phyloP scores from a whole-genome alignment of 2,797 vertebrate genomes.

The Chanos chanos region DNA sequence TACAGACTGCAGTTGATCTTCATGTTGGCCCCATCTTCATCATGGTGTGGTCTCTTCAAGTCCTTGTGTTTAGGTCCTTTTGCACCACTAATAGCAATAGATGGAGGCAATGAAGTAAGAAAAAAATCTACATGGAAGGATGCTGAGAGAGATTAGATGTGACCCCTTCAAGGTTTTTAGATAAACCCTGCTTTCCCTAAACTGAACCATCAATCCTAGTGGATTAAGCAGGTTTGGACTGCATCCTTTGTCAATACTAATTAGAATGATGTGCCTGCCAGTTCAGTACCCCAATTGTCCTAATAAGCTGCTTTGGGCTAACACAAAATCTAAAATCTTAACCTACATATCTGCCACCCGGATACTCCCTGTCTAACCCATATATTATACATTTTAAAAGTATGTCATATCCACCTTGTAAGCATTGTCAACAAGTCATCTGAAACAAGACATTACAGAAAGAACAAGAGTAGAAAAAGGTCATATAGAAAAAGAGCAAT shows the following conservation, averaged over 20 bases:
- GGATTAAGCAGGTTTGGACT: conserved; percentile 64
- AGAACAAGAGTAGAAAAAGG: too few relatives aligned
- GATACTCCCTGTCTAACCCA: not conserved
- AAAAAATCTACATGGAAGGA: conserved; percentile 25
- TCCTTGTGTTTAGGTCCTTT: conserved; percentile 9
- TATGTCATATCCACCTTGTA: not conserved
- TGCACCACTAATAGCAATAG: conserved; percentile 9
- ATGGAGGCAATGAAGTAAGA: conserved; percentile 7
- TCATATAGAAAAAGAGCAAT: too few relatives aligned
- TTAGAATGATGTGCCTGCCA: conserved; percentile 55
- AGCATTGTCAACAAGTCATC: too few relatives aligned
- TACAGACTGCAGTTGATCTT: conserved; percentile 30
- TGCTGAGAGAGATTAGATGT: conserved; percentile 52
- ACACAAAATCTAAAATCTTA: conserved; percentile 25
- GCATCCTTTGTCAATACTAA: conserved; percentile 58
- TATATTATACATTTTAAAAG: not conserved
- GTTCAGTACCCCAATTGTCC: conserved; percentile 55
- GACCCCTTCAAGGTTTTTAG: conserved; percentile 50
- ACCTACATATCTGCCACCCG: conserved; percentile 31
- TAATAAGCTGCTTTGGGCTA: conserved; percentile 63
- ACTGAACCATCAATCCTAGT: conserved; percentile 61
- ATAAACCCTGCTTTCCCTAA: conserved; percentile 56
- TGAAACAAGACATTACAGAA: too few relatives aligned
- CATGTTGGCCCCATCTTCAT: conserved; percentile 16
- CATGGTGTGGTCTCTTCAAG: not conserved